Evolutionary conservation across 37 sponge, comb jelly and placozoan species (phyloP).

Genomic region (Hormiphora californensis): DNA sequence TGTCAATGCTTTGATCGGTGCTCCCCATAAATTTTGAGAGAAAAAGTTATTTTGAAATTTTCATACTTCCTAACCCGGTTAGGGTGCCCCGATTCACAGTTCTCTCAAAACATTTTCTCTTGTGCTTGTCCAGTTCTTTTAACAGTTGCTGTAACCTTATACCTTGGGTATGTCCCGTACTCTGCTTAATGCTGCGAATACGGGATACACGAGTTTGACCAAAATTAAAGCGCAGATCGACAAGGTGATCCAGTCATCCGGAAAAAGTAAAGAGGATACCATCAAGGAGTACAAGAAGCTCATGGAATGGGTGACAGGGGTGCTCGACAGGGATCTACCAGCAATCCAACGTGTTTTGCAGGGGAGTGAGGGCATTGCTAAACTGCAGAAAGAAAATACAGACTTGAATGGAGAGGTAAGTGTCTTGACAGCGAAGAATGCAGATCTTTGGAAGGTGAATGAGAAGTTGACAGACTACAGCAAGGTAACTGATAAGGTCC

Average conservation of each 20-base stretch:
- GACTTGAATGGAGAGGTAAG: no score
- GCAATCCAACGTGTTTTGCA: no score
- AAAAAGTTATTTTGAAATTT: no score
- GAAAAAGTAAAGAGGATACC: background rate
- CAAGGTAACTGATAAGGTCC: background rate
- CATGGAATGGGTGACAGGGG: background rate
- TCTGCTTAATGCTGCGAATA: background rate
- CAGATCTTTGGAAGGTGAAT: background rate
- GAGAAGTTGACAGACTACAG: conserved; percentile 33
- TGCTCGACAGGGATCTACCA: no score
- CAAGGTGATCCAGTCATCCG: background rate
- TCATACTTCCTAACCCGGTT: no score
- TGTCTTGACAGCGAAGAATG: no score
- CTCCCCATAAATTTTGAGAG: no score
- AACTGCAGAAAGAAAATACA: no score
- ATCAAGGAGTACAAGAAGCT: background rate
- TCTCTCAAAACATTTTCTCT: background rate
- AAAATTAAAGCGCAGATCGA: background rate
- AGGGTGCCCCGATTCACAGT: no score
- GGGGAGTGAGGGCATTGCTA: no score
- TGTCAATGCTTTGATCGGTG: no score
- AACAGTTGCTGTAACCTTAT: background rate
- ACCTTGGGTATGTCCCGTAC: background rate
- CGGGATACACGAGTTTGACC: background rate
- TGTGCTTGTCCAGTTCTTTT: background rate